Evolutionary conservation across 2,797 vertebrate genomes (phyloP).

Genomic region (Merluccius polli): DNA sequence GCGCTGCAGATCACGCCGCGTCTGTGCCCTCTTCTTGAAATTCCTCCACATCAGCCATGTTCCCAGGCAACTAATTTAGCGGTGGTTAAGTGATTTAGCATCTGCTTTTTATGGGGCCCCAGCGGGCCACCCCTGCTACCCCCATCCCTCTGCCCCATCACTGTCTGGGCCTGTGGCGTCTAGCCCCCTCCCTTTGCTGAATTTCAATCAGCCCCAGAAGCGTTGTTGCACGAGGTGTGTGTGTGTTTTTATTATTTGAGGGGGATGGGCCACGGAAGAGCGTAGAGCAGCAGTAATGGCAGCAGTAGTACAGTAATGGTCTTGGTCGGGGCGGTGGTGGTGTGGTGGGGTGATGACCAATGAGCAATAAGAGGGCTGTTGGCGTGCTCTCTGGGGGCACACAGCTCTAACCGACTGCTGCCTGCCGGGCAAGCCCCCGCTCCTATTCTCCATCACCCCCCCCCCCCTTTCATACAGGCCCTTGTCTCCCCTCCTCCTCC

Average conservation of each 20-base stretch:
- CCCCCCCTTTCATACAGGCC: background rate
- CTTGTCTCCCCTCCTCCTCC: background rate
- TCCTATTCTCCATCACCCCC: constrained; percentile 31
- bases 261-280: constrained; percentile 19
- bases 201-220: constrained; percentile 72
- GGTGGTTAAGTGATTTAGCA: constrained; percentile 72
- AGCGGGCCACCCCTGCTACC: constrained; percentile 51
- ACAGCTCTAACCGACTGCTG: constrained; percentile 59
- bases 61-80: constrained; percentile 64
- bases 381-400: constrained; percentile 61
- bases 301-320: constrained; percentile 32
- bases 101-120: constrained; percentile 66
- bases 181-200: constrained; percentile 52
- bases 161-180: constrained; percentile 59
- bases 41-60: constrained; percentile 46
- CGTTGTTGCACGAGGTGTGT: constrained; percentile 48
- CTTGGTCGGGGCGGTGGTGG: constrained; percentile 28
- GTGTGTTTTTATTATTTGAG: constrained; percentile 43
- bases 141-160: constrained; percentile 30
- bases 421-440: constrained; percentile 60
- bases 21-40: constrained; percentile 17
- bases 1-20: constrained; percentile 6
- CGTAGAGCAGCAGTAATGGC: background rate
- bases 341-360: constrained; percentile 64
- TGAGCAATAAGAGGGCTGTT: constrained; percentile 55